These are phyloP conservation scores for Oryctolagus cuniculus DNA, from an alignment of 2,113 vertebrate genomes.

Conservation along the genomic window DNA sequence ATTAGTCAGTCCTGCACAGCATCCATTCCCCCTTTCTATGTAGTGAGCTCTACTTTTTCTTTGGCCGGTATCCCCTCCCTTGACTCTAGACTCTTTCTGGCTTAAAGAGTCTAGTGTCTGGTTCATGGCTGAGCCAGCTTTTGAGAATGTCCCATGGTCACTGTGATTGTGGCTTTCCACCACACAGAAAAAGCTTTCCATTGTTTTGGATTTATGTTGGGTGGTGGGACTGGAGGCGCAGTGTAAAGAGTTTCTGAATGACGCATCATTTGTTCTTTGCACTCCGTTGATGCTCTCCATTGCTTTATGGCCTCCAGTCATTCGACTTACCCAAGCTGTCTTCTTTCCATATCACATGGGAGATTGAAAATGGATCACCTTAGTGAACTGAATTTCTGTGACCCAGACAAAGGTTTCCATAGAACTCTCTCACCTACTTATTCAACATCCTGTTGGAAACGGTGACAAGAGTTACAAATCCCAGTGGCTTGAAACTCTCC, in stretches of 20 bases:
- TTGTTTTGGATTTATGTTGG: background rate
- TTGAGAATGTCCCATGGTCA: background rate
- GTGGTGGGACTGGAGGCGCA: background rate
- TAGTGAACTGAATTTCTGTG: constrained; percentile 3
- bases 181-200: background rate
- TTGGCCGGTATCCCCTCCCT: background rate
- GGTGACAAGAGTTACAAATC: background rate
- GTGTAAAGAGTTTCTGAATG: background rate
- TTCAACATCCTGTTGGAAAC: constrained; percentile 22
- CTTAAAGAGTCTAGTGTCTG: background rate
- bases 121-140: background rate
- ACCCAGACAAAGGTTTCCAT: constrained; percentile 16
- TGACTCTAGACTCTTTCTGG: background rate
- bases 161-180: background rate
- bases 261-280: background rate
- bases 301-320: background rate
- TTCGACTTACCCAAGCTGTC: background rate
- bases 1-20: background rate
- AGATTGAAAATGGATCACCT: background rate
- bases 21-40: background rate
- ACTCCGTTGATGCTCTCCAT: accelerated
- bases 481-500: constrained; percentile 32
- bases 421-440: constrained; percentile 15
- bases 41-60: background rate
- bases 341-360: background rate